These are phyloP conservation scores for Drosophila miranda DNA, from an alignment of 1,140 invertebrate species.

Conservation along the genomic window DNA sequence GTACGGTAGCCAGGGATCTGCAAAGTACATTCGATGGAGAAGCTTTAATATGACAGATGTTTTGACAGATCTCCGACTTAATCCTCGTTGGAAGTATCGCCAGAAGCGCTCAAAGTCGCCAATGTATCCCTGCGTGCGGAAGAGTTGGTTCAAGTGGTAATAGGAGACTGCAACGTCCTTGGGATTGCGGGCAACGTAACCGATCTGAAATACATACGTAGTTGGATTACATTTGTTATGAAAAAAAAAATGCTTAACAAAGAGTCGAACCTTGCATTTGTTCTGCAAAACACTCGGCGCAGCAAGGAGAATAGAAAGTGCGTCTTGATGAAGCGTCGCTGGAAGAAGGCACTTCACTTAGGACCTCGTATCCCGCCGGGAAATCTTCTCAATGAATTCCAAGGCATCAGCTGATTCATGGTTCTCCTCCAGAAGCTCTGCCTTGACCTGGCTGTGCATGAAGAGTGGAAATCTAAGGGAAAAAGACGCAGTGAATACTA, in stretches of 20 bases:
- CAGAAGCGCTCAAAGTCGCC: conserved; percentile 90
- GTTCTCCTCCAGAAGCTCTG: conserved; percentile 84
- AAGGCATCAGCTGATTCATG: conserved; percentile 77
- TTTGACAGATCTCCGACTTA: conserved; percentile 84
- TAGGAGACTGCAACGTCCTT: conserved; percentile 94
- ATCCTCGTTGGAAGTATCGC: conserved; percentile 88
- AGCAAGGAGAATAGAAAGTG: conserved; percentile 88
- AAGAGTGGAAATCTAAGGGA: conserved; percentile 83
- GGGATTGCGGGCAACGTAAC: conserved; percentile 92
- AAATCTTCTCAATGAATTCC: conserved; percentile 83
- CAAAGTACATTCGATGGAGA: conserved; percentile 12
- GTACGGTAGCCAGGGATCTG: conserved; percentile 89
- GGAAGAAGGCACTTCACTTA: conserved; percentile 74
- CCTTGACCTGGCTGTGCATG: conserved; percentile 84
- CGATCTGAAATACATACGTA: conserved; percentile 82
- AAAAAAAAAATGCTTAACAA: neutral
- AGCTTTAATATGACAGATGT: neutral
- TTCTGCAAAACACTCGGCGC: conserved; percentile 85
- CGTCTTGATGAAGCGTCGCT: conserved; percentile 87
- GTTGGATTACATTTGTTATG: neutral
- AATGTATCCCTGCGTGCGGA: conserved; percentile 88
- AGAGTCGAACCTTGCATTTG: conserved; percentile 84
- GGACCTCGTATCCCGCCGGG: conserved; percentile 82
- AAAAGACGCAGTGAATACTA: too few species aligned
- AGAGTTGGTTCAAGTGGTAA: conserved; percentile 89